Base-by-base conservation (phyloP, 1,140 invertebrate genomes). In the Papilio aristodemus region DNA sequence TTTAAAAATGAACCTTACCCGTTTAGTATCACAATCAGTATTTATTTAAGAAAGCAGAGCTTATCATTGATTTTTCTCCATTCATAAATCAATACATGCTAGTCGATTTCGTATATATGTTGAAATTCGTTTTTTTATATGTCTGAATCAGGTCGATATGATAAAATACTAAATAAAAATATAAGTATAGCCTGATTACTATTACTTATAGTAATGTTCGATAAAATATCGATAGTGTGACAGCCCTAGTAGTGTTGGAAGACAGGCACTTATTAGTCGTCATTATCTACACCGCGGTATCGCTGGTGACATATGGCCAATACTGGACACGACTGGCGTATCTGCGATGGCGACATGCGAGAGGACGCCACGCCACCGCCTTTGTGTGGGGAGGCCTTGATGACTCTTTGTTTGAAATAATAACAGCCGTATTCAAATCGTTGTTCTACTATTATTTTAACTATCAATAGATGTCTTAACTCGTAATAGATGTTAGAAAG, bases 251-350 rank as follows among this genome's bases (percentile, higher is more conserved):
- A 64, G 73, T 76, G 82, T 80, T 81, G 77, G 83, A 89, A 90
- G 85, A 90, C 85, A 90, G 85, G 83, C 86, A 86, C 88, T 90
- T 89, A 90, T 90, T 90, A 90, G 82, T 76, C 70, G 84, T 83
- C 84, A 88, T 89, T 90, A 90, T 89, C 86, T 89, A 85, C 75
- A 73, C 67, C 77, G 69, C 80, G 79, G 84, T 90, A 90, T 90
- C 85, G 80, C 71, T 68, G 57, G 82, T 87, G 85, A 88, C 88
- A 90, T 90, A 90, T 90, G 88, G 86, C 83, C 79, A 83, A 84
- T 85, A 87, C 84, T 81, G 80, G 77, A 84, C 84, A 86, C 83
- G 79, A 85, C 67, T 67, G 70, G 41, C 79, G 81, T 84, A 86
- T 85, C 84, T 84, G 80, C 76, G 72, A 59, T 79, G 78, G 74